Conservation (phyloP, 1,140 invertebrate genomes). For the Rhopalosiphum padi region DNA sequence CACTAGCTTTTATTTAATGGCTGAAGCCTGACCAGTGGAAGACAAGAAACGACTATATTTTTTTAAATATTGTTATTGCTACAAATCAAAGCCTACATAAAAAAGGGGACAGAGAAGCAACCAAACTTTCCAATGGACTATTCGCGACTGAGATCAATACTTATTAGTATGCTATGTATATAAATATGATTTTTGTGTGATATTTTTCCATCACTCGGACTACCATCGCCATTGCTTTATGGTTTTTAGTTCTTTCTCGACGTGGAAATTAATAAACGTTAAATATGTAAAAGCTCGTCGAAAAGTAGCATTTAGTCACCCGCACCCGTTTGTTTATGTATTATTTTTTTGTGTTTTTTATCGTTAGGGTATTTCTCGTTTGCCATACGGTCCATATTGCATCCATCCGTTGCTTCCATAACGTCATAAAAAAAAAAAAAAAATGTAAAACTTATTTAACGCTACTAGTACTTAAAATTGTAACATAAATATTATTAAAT, state of each 20-base stretch:
- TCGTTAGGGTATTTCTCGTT: not conserved
- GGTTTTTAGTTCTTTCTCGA: not conserved
- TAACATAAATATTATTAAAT: not conserved
- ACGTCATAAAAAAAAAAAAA: constrained; percentile 15
- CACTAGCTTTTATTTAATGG: not conserved
- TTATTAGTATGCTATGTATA: no score
- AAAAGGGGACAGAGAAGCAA: no score
- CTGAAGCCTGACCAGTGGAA: not conserved
- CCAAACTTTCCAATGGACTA: not conserved
- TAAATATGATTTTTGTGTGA: no score
- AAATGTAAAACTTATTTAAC: not conserved
- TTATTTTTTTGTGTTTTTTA: not conserved
- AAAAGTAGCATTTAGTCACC: not conserved
- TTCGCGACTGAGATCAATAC: no score
- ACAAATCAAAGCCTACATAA: not conserved
- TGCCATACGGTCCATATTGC: not conserved
- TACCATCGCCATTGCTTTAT: no score
- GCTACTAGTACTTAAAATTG: not conserved
- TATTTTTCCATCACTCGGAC: no score
- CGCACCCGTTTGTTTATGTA: not conserved
- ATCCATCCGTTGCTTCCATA: constrained; percentile 7
- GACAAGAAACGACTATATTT: not conserved
- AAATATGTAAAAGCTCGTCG: not conserved
- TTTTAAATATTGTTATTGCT: not conserved
- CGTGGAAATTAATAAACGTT: not conserved